Conservation (phyloP, 2,888 invertebrate genomes). For the Xestia xanthographa region DNA sequence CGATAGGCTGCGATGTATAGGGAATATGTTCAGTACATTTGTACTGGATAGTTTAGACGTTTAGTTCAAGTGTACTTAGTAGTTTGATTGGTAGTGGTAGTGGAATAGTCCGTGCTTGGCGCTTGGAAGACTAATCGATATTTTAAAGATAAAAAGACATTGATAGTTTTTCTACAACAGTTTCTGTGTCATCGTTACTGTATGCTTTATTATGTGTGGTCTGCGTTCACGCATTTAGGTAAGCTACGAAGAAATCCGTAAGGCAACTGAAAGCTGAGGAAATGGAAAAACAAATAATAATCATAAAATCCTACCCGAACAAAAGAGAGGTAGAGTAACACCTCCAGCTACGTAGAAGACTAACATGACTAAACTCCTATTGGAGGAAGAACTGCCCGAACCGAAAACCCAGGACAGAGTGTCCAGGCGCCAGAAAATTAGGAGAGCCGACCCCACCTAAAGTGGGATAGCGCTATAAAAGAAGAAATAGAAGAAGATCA, state of each 20-base stretch:
- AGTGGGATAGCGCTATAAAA: too few species aligned
- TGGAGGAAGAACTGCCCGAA: too few species aligned
- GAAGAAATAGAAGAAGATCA: too few species aligned
- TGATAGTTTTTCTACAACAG: not conserved
- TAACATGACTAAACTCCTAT: too few species aligned
- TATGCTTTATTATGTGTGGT: not conserved
- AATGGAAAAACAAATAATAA: too few species aligned
- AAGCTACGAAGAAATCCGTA: not conserved
- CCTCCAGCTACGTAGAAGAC: too few species aligned
- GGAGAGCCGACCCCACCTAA: too few species aligned
- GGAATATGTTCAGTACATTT: constrained; percentile 56
- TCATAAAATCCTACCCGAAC: too few species aligned
- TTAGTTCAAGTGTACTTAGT: constrained; percentile 22
- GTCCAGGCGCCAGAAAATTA: too few species aligned
- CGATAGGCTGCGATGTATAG: constrained; percentile 59
- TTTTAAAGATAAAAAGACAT: not conserved
- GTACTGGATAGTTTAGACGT: constrained; percentile 40
- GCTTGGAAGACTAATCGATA: not conserved
- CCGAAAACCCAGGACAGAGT: too few species aligned
- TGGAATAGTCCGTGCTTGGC: not conserved
- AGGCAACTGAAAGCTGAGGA: not conserved
- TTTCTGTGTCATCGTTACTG: not conserved
- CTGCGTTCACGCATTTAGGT: not conserved
- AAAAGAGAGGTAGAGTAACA: too few species aligned
- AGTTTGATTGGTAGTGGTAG: constrained; percentile 13